A percentile compares a stretch with the other conserved stretches of the same genome.
Evolutionary conservation across 1,140 invertebrate species (phyloP).

Genomic region (Wasmannia auropunctata): DNA sequence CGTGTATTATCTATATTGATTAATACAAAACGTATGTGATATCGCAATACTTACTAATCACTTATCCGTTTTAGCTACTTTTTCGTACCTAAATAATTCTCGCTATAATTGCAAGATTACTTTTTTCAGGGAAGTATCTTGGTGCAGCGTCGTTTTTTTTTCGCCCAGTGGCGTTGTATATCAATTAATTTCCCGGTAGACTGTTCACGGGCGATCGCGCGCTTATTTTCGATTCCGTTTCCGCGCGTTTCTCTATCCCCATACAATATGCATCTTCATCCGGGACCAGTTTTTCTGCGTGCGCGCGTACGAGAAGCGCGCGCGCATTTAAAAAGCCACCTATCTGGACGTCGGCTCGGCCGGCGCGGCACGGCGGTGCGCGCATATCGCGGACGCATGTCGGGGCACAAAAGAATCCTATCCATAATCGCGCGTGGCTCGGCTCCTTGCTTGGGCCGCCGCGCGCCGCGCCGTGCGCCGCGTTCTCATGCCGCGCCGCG

Average conservation of each 20-base stretch:
- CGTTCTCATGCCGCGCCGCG: slow-evolving; percentile 35
- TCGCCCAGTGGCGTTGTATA: background rate
- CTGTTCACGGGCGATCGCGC: background rate
- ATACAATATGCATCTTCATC: slow-evolving; percentile 60
- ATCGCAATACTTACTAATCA: too few species aligned
- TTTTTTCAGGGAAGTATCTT: too few species aligned
- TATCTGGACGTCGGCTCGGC: slow-evolving; percentile 32
- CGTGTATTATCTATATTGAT: too few species aligned
- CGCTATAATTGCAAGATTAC: too few species aligned
- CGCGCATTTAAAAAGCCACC: slow-evolving; percentile 53
- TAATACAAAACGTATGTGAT: too few species aligned
- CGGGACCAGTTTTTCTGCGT: slow-evolving; percentile 60
- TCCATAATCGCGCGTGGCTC: slow-evolving; percentile 43
- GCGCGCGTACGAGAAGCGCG: background rate
- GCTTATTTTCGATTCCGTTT: slow-evolving; percentile 14
- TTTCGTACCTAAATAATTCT: too few species aligned
- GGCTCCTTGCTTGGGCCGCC: background rate
- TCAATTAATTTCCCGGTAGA: slow-evolving; percentile 36
- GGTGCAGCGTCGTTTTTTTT: background rate
- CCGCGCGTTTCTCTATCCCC: slow-evolving; percentile 7
- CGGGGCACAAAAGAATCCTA: slow-evolving; percentile 51
- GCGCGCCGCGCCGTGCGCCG: too few species aligned
- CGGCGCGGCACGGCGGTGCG: too few species aligned
- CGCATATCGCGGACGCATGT: slow-evolving; percentile 34
- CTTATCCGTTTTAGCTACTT: too few species aligned